Base-by-base conservation (phyloP, 53 echinoderm and acorn worm genomes). In the Crossaster papposus region DNA sequence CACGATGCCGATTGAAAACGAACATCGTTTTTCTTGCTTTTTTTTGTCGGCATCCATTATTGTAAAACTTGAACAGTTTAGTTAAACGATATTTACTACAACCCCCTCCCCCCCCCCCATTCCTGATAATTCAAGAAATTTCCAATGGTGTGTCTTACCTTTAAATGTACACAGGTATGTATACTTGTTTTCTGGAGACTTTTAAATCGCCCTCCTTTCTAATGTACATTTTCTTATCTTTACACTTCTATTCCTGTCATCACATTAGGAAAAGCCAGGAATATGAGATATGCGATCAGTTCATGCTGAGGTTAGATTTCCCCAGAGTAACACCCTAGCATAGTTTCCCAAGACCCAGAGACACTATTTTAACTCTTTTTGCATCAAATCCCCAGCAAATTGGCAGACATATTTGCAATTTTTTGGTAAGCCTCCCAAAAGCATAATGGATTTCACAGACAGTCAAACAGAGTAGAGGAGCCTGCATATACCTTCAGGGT, bases 391-490 rank as follows among this genome's bases (percentile, higher is more conserved):
- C 34, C 79, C 28, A 53, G 54, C 74, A 85, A 85, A 85, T 72
- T 73, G 85, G 34, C 53, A 20, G 52, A 85, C 85, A 85, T 85
- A 85, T 53, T 85, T 85, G 72, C 72, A 50, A 72, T 85, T 71
- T 72, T 38, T 28, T 6, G 52, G 31, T 10, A 31, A 23, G 51
- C 72, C 74, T 73, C 30, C 23, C 50, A 23, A 28, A 28, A 24
- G 32, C 62, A 80, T 81, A 81, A 83, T 83, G 65, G 36, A 83
- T 65, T 83, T 70, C 17, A 38, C 82, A 82, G 82, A 30, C 24
- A 65, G 34, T 29, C 54, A 30, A 18, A 18, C 33, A 30, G 55
- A 7, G 62, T 30, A 55, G n/a, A 55, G 31, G 33, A 13, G 58
- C 24, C 3, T 1, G 0, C 5, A n/a, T n/a, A n/a, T n/a, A 17